A percentile compares a stretch with the other conserved stretches of the same genome.
Conservation (phyloP, 37 sponge, comb jelly and placozoan genomes). For the Tethya wilhelma region DNA sequence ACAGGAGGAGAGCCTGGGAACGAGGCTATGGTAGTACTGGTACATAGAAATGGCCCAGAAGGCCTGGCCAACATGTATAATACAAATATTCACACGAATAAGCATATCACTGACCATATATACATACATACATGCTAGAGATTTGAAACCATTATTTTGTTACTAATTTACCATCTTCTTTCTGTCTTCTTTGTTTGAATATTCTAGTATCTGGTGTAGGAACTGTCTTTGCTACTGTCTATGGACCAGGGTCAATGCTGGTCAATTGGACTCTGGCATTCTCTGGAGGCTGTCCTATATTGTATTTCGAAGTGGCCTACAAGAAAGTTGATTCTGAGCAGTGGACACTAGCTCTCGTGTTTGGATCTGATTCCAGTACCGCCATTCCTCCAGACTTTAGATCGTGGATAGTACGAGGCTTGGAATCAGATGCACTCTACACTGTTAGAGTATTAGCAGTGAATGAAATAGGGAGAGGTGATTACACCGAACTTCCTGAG, state of each 20-base stretch:
- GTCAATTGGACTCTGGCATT: constrained; percentile 28
- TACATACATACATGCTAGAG: neutral
- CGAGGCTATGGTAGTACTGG: neutral
- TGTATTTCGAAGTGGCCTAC: neutral
- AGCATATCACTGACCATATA: neutral
- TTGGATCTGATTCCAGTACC: neutral
- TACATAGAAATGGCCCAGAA: too few species aligned
- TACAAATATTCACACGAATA: neutral
- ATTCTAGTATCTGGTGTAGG: constrained; percentile 19
- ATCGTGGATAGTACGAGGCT: neutral
- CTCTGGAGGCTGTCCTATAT: constrained; percentile 22
- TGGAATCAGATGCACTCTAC: constrained; percentile 27
- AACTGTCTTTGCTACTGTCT: constrained; percentile 5
- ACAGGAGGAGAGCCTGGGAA: neutral
- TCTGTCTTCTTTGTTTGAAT: neutral
- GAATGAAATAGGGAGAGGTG: constrained; percentile 4
- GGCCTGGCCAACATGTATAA: too few species aligned
- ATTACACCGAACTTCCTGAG: neutral
- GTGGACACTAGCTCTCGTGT: neutral
- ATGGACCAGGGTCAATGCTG: constrained; percentile 16
- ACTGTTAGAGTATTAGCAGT: constrained; percentile 1
- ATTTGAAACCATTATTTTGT: neutral
- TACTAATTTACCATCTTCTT: neutral
- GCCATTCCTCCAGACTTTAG: neutral
- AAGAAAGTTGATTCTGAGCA: neutral